phyloP scores from a whole-genome alignment of 92 coral and sea anemone species.

The Actinostola sp. region DNA sequence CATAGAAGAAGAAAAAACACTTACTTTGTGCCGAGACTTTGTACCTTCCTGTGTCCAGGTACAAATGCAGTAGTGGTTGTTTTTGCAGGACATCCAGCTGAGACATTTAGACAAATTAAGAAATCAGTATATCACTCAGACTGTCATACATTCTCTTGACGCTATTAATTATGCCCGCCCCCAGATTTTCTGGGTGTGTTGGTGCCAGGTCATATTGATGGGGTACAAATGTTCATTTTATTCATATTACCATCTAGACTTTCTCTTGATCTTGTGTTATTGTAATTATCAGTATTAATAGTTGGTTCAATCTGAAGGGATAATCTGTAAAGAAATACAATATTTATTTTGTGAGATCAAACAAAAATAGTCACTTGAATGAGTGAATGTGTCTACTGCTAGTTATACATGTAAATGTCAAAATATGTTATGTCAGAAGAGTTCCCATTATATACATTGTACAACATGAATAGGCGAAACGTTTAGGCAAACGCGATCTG shows the following conservation, averaged over 20 bases:
- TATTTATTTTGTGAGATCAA: no score
- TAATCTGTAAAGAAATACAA: slow-evolving; percentile 44
- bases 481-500: no score
- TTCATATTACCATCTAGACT: slow-evolving; percentile 82
- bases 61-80: slow-evolving; percentile 46
- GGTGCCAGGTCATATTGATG: no score
- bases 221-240: no score
- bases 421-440: no score
- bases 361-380: no score
- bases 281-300: slow-evolving; percentile 40
- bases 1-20: slow-evolving; percentile 12
- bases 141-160: not conserved
- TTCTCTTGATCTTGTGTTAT: slow-evolving; percentile 77
- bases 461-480: no score
- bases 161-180: no score
- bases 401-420: no score
- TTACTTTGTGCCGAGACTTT: slow-evolving; percentile 89
- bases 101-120: not conserved
- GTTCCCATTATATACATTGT: no score
- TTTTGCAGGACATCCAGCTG: slow-evolving; percentile 25
- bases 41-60: slow-evolving; percentile 91
- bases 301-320: slow-evolving; percentile 93
- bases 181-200: no score
- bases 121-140: not conserved
- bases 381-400: no score